Conservation (phyloP, 1,140 invertebrate genomes). For the Lepidurus apus region DNA sequence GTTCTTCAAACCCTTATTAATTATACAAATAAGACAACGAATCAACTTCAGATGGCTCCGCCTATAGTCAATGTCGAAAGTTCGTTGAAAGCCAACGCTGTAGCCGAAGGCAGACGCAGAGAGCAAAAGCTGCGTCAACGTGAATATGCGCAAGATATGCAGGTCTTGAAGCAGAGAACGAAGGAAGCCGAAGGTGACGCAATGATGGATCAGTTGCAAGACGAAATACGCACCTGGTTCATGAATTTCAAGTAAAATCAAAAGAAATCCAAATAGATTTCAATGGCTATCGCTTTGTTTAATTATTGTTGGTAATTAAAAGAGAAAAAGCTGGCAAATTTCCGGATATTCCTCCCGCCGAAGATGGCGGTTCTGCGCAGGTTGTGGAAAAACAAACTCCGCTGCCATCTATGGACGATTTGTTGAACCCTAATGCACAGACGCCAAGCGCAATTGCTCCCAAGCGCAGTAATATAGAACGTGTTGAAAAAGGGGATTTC, state of each 20-base stretch:
- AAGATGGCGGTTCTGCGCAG: slow-evolving; percentile 74
- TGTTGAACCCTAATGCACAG: not conserved
- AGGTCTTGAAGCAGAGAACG: slow-evolving; percentile 46
- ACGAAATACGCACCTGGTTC: slow-evolving; percentile 80
- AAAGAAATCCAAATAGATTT: slow-evolving; percentile 28
- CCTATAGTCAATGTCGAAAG: slow-evolving; percentile 56
- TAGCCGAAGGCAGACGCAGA: slow-evolving; percentile 54
- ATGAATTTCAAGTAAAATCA: slow-evolving; percentile 59
- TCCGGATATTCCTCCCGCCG: slow-evolving; percentile 83
- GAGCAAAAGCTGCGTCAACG: slow-evolving; percentile 59
- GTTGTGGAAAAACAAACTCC: slow-evolving; percentile 53
- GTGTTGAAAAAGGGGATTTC: slow-evolving; percentile 13
- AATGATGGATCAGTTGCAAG: slow-evolving; percentile 57
- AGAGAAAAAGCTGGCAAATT: slow-evolving; percentile 70
- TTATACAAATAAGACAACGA: not conserved
- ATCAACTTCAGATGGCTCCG: slow-evolving; percentile 17
- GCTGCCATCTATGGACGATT: not conserved
- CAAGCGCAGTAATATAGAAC: not conserved
- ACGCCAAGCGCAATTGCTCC: not conserved
- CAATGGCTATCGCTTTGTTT: not conserved
- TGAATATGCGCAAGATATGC: slow-evolving; percentile 52
- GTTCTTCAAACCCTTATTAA: not conserved
- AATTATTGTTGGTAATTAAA: slow-evolving; percentile 30
- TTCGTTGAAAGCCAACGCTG: slow-evolving; percentile 55
- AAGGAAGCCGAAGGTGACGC: slow-evolving; percentile 55